Evolutionary conservation across 2,797 vertebrate genomes (phyloP).

Genomic region (Clamator glandarius): DNA sequence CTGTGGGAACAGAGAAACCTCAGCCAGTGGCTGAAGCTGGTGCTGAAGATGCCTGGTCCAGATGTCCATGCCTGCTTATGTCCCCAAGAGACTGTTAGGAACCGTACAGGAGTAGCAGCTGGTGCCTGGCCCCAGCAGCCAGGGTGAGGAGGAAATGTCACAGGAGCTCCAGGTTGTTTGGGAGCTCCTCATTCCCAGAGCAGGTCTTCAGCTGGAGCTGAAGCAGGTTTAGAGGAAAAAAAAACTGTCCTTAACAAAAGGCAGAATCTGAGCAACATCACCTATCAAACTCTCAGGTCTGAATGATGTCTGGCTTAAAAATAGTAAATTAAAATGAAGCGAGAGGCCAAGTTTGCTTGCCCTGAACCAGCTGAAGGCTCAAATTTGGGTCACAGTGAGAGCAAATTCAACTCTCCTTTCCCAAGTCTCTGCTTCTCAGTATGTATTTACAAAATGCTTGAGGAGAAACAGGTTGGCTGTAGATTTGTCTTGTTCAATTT

Average conservation of each 20-base stretch:
- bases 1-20: not conserved
- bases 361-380: not conserved
- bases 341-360: not conserved
- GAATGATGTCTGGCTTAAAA: not conserved
- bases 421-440: not conserved
- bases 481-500: conserved; percentile 55
- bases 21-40: not conserved
- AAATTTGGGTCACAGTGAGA: not conserved
- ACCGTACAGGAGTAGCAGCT: not conserved
- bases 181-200: not conserved
- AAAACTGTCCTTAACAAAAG: not conserved
- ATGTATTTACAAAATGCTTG: conserved; percentile 19
- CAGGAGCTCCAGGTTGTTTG: not conserved
- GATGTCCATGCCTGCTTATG: fast-evolving
- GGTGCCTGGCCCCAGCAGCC: fast-evolving
- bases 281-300: not conserved
- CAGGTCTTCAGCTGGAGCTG: not conserved
- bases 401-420: not conserved
- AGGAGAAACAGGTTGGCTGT: conserved; percentile 41
- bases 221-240: not conserved
- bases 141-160: not conserved
- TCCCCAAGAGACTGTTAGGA: not conserved
- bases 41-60: not conserved
- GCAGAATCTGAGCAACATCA: not conserved
- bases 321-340: not conserved